Evolutionary conservation across 2,797 vertebrate genomes (phyloP).

Genomic region (Taenioides sp.): DNA sequence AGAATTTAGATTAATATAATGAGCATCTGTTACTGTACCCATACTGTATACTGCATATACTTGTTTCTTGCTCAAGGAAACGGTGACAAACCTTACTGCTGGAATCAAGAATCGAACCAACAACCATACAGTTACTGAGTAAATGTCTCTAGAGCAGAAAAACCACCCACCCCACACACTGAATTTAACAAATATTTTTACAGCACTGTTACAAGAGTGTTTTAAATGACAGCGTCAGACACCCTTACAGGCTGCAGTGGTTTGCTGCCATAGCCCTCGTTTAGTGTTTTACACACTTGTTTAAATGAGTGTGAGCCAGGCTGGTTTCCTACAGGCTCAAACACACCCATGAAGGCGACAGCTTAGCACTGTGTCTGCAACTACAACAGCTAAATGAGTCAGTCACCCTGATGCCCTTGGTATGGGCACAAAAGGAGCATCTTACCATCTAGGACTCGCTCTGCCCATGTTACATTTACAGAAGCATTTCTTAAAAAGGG

Average conservation of each 20-base stretch:
- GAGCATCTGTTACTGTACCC: neutral
- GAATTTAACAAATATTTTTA: conserved; percentile 6
- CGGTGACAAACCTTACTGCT: neutral
- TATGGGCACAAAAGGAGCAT: conserved; percentile 34
- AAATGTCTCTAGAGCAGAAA: neutral
- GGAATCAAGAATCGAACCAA: neutral
- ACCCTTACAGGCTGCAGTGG: conserved; percentile 45
- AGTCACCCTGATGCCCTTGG: conserved; percentile 38
- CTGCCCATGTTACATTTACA: conserved; percentile 24
- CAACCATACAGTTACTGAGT: neutral
- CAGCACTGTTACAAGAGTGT: conserved; percentile 5
- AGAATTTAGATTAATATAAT: neutral
- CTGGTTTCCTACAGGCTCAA: conserved; percentile 56
- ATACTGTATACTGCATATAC: neutral
- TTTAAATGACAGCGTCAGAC: conserved; percentile 27
- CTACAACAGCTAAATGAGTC: conserved; percentile 59
- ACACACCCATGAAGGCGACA: conserved; percentile 67
- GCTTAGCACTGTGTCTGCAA: conserved; percentile 54
- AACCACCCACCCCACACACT: neutral
- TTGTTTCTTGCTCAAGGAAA: neutral
- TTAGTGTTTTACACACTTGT: conserved; percentile 71
- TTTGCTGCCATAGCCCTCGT: conserved; percentile 56
- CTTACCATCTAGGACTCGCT: conserved; percentile 42
- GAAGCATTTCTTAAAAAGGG: neutral
- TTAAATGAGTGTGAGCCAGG: conserved; percentile 59